Conservation (phyloP, 2,797 vertebrate species). For the Pristis pectinata region DNA sequence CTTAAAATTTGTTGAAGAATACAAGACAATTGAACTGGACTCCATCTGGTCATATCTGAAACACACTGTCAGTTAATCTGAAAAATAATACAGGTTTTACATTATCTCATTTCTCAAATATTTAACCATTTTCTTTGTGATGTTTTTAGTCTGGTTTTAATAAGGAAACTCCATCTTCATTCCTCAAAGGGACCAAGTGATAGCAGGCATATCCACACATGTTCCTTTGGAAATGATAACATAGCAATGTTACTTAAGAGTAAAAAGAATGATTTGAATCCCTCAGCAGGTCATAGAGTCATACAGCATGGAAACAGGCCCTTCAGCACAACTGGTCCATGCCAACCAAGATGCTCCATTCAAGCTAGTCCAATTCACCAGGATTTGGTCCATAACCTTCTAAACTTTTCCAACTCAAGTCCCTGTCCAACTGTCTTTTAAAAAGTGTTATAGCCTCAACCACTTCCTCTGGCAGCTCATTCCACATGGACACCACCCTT, state of each 20-base stretch:
- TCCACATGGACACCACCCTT: no score
- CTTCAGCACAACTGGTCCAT: no score
- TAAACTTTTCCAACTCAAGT: no score
- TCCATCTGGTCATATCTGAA: conserved; percentile 16
- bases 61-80: conserved; percentile 2
- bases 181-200: neutral
- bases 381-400: no score
- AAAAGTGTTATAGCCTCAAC: no score
- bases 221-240: neutral
- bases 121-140: neutral
- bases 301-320: no score
- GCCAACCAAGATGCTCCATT: no score
- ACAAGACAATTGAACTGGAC: conserved; percentile 14
- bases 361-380: no score
- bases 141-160: conserved; percentile 26
- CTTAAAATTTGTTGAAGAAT: conserved; percentile 3
- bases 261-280: neutral
- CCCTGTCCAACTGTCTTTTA: no score
- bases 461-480: no score
- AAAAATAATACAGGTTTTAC: neutral
- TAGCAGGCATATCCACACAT: neutral
- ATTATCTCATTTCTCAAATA: neutral
- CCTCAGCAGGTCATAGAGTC: neutral
- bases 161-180: neutral
- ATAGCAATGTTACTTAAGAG: neutral